Evolutionary conservation across 2,113 vertebrate genomes (phyloP).

Genomic region (Aythya baeri): DNA sequence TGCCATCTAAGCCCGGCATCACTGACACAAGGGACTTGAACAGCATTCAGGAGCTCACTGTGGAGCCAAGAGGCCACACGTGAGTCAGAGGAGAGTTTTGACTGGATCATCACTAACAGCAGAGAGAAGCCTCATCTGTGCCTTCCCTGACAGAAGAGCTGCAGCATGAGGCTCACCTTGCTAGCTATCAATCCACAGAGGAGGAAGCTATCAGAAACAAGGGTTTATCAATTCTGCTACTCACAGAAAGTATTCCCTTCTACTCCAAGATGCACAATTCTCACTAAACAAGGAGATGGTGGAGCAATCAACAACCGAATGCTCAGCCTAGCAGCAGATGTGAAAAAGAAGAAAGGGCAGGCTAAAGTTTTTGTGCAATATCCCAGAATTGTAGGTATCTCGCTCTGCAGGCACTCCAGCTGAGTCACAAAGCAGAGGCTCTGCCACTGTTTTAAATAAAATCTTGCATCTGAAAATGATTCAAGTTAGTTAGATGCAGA

Average conservation of each 20-base stretch:
- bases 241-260: not conserved
- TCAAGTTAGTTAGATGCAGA: not conserved
- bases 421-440: not conserved
- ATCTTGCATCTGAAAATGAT: not conserved
- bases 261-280: not conserved
- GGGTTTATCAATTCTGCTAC: not conserved
- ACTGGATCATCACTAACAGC: not conserved
- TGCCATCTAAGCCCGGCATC: not conserved
- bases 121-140: not conserved
- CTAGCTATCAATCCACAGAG: not conserved
- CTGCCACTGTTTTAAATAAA: not conserved
- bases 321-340: not conserved
- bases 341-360: not conserved
- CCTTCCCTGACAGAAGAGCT: not conserved
- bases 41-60: not conserved
- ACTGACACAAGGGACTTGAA: not conserved
- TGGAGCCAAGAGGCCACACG: not conserved
- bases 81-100: not conserved
- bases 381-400: not conserved
- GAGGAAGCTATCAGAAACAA: not conserved
- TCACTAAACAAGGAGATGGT: not conserved
- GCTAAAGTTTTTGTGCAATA: not conserved
- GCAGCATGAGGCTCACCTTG: not conserved
- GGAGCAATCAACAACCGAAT: not conserved
- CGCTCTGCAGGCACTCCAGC: not conserved